These are phyloP conservation scores for Chromis chromis DNA, from an alignment of 2,797 vertebrate genomes.

Conservation along the genomic window DNA sequence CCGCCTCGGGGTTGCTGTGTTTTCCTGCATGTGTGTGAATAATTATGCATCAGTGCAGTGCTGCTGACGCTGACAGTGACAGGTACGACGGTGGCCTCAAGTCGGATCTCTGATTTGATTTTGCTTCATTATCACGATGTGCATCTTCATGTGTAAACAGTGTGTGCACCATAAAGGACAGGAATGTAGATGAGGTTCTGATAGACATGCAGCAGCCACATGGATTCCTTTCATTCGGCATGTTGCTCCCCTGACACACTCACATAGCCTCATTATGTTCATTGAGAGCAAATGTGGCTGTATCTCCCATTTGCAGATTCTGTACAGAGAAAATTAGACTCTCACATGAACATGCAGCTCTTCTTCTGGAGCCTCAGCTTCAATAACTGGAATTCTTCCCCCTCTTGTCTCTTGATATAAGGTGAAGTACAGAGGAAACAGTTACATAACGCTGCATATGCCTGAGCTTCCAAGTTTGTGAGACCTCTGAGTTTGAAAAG, in stretches of 20 bases:
- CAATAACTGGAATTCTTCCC: conserved; percentile 35
- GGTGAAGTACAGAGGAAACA: conserved; percentile 31
- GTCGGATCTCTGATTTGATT: conserved; percentile 2
- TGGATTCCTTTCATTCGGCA: conserved; percentile 25
- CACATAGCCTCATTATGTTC: conserved; percentile 33
- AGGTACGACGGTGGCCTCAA: background rate
- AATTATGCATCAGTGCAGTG: background rate
- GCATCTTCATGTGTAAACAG: background rate
- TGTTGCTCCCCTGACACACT: conserved; percentile 13
- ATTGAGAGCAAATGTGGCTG: conserved; percentile 28
- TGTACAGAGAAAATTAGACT: conserved; percentile 22
- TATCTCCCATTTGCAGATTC: conserved; percentile 6
- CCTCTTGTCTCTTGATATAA: conserved; percentile 27
- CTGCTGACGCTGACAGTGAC: conserved; percentile 1
- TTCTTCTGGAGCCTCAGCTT: conserved; percentile 25
- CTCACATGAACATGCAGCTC: background rate
- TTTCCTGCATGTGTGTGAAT: conserved; percentile 14
- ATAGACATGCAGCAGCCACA: conserved; percentile 31
- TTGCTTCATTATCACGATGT: too few species aligned
- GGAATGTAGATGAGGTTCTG: conserved; percentile 25
- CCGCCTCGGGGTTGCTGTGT: conserved; percentile 1
- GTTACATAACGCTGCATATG: conserved; percentile 46
- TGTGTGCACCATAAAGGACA: background rate
- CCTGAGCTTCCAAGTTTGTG: conserved; percentile 23
- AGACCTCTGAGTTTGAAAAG: conserved; percentile 34